Evolutionary conservation across 2,888 invertebrate species (phyloP), one percentile per base, ranked within the genome.

Genomic region (Fabriciana adippe): DNA sequence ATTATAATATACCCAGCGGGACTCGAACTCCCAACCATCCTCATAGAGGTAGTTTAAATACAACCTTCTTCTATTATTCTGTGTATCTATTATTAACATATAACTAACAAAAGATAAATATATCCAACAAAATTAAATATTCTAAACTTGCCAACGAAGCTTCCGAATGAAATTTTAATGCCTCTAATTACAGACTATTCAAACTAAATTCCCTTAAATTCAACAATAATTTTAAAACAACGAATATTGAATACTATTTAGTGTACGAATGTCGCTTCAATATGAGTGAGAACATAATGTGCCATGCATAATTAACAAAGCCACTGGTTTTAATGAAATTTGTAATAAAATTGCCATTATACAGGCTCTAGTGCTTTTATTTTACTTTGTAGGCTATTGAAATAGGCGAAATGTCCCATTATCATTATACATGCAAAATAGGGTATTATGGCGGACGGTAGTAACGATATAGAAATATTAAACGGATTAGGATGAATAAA

Each of bases 271-370:
- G 67, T 67, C 55, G 67, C 61, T 64, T 59, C 59, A 64, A 64
- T 68, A 66, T 48, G 69, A 67, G 67, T 67, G 66, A 62, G 65
- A 48, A 66, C 67, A 64, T 69, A 72, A 69, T 66, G 69, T 67
- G 68, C 66, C 68, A 55, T 62, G 66, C 63, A 69, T 73, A 71
- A 71, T 73, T 73, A 71, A 73, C 68, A 66, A 69, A 72, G 69
- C 71, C 67, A 55, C 59, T 53, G 69, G 71, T 65, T 71, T 64
- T 67, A 68, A 69, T 69, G 63, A 67, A 71, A 69, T 70, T 66
- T 64, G 63, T 69, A 63, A 68, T 70, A 70, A 70, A 70, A 70
- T 67, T 55, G 60, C 54, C 21, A 66, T 66, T 66, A 66, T 66
- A 35, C 54, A 31, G 26, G 66, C 55, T 47, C 66, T 48, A 66